phyloP scores from a whole-genome alignment of 2,797 vertebrate genomes.

The Nothura maculosa region DNA sequence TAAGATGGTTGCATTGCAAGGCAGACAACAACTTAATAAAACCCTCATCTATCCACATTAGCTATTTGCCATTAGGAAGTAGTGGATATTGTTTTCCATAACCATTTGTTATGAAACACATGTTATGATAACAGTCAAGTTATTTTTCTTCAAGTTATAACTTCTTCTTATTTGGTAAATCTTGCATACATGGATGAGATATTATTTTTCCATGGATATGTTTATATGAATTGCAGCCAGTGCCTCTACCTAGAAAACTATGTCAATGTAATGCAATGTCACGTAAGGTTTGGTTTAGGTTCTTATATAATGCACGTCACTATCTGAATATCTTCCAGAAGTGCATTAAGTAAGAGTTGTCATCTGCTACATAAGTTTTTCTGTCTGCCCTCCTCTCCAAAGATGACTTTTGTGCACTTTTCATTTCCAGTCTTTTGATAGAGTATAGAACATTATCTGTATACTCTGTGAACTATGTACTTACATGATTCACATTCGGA shows the following conservation, averaged over 20 bases:
- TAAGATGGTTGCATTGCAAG: constrained; percentile 19
- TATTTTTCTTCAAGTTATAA: background rate
- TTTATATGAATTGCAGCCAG: constrained; percentile 60
- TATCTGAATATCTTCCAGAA: constrained; percentile 20
- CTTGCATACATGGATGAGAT: background rate
- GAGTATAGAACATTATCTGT: background rate
- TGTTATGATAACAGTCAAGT: background rate
- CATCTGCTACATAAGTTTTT: background rate
- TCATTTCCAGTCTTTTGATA: background rate
- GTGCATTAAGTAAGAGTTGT: background rate
- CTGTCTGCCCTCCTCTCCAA: background rate
- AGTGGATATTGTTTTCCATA: constrained; percentile 40
- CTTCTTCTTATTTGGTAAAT: constrained; percentile 55
- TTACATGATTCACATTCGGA: background rate
- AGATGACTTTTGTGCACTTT: background rate
- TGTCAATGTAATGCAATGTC: constrained; percentile 13
- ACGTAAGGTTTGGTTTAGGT: constrained; percentile 41
- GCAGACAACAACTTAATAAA: constrained; percentile 27
- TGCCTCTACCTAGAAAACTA: constrained; percentile 46
- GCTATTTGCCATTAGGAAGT: constrained; percentile 28
- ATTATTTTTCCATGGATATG: constrained; percentile 60
- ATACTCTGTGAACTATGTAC: background rate
- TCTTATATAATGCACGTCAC: background rate
- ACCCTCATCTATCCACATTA: background rate
- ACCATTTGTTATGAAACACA: constrained; percentile 14